Percentiles rank a stretch among this genome's conserved stretches.
Conservation (phyloP, 1,140 invertebrate genomes). For the Plodia interpunctella region DNA sequence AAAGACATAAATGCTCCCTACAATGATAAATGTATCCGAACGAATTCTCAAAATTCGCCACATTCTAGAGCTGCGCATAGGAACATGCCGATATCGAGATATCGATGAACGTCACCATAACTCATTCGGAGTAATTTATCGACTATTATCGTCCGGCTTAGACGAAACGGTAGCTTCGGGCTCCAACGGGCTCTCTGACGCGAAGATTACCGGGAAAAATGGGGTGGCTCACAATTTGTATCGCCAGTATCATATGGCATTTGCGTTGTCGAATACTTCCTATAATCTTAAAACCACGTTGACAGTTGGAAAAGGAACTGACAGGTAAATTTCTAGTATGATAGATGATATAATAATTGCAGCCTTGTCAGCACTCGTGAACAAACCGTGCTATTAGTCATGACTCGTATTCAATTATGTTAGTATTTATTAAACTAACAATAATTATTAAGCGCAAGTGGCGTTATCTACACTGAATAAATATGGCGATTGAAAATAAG, state of each 20-base stretch:
- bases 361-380: neutral
- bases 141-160: conserved; percentile 33
- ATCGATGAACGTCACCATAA: conserved; percentile 23
- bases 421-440: neutral
- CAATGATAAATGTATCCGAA: conserved; percentile 1
- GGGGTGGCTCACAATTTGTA: conserved; percentile 43
- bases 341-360: conserved; percentile 1
- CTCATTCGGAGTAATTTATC: conserved; percentile 37
- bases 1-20: neutral
- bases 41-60: conserved; percentile 1
- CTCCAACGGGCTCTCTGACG: conserved; percentile 34
- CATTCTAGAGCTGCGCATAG: conserved; percentile 15
- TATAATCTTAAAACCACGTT: neutral
- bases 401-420: neutral
- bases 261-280: neutral
- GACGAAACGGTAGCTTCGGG: conserved; percentile 45
- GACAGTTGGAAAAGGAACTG: conserved; percentile 5
- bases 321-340: conserved; percentile 2
- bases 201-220: conserved; percentile 55
- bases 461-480: neutral
- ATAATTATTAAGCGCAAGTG: neutral
- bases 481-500: too few relatives aligned
- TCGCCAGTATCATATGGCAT: conserved; percentile 20
- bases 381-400: neutral
- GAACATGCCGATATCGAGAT: conserved; percentile 16